These are phyloP conservation scores for Sciurus carolinensis DNA, from an alignment of 2,797 vertebrate species.

Conservation along the genomic window DNA sequence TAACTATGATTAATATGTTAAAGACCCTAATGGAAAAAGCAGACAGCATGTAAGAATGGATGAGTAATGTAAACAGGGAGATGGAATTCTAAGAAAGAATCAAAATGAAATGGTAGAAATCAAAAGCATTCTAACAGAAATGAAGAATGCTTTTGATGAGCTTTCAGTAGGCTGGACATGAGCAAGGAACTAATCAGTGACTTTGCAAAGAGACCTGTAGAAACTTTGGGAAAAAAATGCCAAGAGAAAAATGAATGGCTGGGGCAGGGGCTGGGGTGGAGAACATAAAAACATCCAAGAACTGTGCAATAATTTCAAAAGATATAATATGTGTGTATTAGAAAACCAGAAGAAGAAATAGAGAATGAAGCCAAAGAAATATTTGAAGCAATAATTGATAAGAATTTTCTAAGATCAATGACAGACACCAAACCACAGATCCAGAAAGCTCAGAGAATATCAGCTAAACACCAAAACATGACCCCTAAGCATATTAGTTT, in stretches of 20 bases:
- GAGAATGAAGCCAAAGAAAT: neutral
- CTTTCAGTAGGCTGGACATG: neutral
- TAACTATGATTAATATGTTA: constrained; percentile 59
- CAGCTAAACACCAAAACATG: neutral
- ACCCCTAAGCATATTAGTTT: neutral
- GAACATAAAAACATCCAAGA: neutral
- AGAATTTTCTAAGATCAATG: constrained; percentile 16
- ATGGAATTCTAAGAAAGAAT: constrained; percentile 61
- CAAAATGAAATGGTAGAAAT: constrained; percentile 67
- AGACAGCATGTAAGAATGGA: constrained; percentile 52
- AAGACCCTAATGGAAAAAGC: constrained; percentile 58
- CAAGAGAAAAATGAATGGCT: constrained; percentile 15
- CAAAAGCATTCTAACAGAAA: constrained; percentile 19
- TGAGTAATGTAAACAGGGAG: constrained; percentile 29
- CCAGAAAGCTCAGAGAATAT: neutral
- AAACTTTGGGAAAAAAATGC: constrained; percentile 47
- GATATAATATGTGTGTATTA: neutral
- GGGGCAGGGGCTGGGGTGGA: neutral
- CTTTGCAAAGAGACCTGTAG: neutral
- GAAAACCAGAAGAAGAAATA: neutral
- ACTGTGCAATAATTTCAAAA: neutral
- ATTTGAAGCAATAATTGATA: neutral
- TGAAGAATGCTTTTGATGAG: constrained; percentile 50
- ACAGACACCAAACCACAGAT: neutral
- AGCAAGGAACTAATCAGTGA: constrained; percentile 37